Conservation (phyloP, 64 coral and sea anemone species). For the Dendronephthya gigantea region DNA sequence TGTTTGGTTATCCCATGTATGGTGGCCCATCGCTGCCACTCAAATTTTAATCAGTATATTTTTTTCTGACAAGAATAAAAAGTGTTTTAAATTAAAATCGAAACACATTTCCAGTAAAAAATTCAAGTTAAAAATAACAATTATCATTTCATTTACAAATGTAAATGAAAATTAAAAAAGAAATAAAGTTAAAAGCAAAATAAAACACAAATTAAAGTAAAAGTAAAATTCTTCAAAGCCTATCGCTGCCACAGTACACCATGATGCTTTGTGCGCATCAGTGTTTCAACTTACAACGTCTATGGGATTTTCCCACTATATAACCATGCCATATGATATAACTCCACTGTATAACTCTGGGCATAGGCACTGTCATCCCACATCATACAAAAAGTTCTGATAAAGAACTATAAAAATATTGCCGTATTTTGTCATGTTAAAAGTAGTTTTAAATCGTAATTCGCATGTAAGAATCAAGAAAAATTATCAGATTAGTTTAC, state of each 20-base stretch:
- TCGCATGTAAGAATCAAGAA: too few relatives aligned
- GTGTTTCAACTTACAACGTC: too few relatives aligned
- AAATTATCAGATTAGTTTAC: too few relatives aligned
- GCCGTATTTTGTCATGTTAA: too few relatives aligned
- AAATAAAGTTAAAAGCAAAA: not conserved
- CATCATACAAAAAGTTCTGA: too few relatives aligned
- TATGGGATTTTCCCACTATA: too few relatives aligned
- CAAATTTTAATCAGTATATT: not conserved
- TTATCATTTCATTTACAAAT: not conserved
- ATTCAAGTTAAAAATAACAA: not conserved
- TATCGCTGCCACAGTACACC: slow-evolving; percentile 12
- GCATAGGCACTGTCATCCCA: too few relatives aligned
- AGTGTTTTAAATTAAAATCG: not conserved
- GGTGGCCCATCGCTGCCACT: not conserved
- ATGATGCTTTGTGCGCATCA: slow-evolving; percentile 2
- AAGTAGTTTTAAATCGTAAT: too few relatives aligned
- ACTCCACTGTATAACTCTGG: too few relatives aligned
- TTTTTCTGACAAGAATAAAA: not conserved
- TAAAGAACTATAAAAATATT: too few relatives aligned
- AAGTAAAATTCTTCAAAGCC: not conserved
- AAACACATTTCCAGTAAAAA: not conserved
- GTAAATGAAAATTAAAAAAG: not conserved
- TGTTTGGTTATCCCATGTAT: not conserved
- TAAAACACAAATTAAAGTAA: not conserved
- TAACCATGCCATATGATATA: too few relatives aligned